phyloP scores from a whole-genome alignment of 2,888 invertebrate genomes.

The Poecilus cupreus region DNA sequence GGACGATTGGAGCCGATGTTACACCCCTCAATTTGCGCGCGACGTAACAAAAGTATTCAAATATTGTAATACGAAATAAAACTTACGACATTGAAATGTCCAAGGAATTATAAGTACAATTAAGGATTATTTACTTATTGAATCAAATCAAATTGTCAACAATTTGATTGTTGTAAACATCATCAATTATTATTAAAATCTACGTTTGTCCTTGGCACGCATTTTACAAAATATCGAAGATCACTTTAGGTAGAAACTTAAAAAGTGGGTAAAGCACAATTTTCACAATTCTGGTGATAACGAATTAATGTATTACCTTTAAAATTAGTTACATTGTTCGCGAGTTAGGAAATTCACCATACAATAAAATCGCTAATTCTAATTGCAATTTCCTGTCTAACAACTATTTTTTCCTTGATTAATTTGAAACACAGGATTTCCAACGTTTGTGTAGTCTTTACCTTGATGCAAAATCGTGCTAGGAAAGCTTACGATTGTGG shows the following conservation, averaged over 20 bases:
- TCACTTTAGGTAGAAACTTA: not conserved
- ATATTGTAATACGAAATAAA: not conserved
- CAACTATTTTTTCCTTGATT: slow-evolving; percentile 17
- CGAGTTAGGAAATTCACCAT: not conserved
- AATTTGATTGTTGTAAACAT: slow-evolving; percentile 28
- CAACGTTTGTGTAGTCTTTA: not conserved
- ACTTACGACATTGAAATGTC: slow-evolving; percentile 33
- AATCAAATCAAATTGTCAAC: slow-evolving; percentile 45
- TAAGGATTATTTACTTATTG: slow-evolving; percentile 32
- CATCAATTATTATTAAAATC: not conserved
- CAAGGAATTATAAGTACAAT: slow-evolving; percentile 2
- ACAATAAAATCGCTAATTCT: not conserved
- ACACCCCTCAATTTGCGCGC: not conserved
- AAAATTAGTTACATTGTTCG: not conserved
- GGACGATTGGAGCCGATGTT: not conserved
- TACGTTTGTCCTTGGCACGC: slow-evolving; percentile 20
- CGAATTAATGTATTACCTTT: not conserved
- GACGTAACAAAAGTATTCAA: not conserved
- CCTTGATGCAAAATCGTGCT: not conserved
- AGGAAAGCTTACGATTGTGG: not conserved
- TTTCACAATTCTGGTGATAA: not conserved
- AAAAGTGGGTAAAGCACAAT: not conserved
- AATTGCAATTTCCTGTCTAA: slow-evolving; percentile 16
- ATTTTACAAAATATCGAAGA: slow-evolving; percentile 36
- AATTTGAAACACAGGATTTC: slow-evolving; percentile 26